phyloP scores from a whole-genome alignment of 2,113 vertebrate genomes.

The Ceyx cyanopectus region DNA sequence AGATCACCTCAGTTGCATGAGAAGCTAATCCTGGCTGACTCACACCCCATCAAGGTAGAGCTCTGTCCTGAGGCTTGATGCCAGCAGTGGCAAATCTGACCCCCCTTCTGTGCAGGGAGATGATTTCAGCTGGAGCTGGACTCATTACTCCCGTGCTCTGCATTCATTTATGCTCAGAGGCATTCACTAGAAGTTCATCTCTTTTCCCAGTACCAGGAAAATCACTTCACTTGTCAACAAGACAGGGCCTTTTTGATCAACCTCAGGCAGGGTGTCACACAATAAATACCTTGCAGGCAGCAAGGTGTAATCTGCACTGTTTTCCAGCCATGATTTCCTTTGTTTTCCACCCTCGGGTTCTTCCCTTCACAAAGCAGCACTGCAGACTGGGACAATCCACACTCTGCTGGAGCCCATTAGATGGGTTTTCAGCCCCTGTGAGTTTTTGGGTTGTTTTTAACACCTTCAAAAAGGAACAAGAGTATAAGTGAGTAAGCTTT shows the following conservation, averaged over 20 bases:
- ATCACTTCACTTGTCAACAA: background rate
- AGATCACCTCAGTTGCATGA: background rate
- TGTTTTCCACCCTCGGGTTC: background rate
- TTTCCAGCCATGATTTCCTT: background rate
- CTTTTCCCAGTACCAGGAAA: background rate
- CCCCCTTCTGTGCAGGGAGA: background rate
- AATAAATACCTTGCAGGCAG: background rate
- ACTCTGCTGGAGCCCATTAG: background rate
- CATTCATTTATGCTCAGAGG: background rate
- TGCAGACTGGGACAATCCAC: background rate
- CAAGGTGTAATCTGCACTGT: background rate
- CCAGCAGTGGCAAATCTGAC: rapidly evolving
- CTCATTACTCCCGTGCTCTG: background rate
- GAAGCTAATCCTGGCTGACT: background rate
- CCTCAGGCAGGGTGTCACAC: background rate
- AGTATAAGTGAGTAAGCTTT: background rate
- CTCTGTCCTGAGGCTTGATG: rapidly evolving
- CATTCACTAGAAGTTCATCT: background rate
- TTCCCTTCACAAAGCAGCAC: too few relatives aligned
- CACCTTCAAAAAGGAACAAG: background rate
- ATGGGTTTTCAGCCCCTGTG: background rate
- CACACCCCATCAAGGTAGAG: background rate
- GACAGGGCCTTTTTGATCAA: conserved; percentile 18
- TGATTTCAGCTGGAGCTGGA: background rate
- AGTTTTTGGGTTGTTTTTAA: background rate